Conservation (phyloP, 2,113 vertebrate genomes). For the Nycticebus coucang region DNA sequence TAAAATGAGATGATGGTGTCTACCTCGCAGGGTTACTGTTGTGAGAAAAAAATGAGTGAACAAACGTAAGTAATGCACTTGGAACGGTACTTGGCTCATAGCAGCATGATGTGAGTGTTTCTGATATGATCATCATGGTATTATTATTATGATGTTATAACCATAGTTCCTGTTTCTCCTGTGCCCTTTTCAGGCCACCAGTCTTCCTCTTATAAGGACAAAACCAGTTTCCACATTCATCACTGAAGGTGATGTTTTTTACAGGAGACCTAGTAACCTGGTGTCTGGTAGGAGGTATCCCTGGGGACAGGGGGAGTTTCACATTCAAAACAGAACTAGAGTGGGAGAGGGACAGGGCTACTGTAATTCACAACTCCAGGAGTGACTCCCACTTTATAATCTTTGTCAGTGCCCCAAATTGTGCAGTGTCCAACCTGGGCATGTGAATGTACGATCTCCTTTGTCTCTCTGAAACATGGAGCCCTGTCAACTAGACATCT, state of each 20-base stretch:
- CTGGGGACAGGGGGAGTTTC: no score
- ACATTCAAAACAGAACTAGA: not conserved
- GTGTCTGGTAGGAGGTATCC: no score
- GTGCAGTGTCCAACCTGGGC: not conserved
- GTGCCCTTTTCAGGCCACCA: not conserved
- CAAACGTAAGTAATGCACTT: not conserved
- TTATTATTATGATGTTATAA: not conserved
- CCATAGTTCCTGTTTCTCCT: not conserved
- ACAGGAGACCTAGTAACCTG: no score
- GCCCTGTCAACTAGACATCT: not conserved
- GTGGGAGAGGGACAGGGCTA: not conserved
- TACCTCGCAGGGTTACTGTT: not conserved
- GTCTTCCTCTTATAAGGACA: not conserved
- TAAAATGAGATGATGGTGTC: not conserved
- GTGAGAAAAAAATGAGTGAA: not conserved
- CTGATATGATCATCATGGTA: not conserved
- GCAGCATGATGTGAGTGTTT: not conserved
- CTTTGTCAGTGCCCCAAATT: not conserved
- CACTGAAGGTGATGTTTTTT: not conserved
- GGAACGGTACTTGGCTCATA: not conserved
- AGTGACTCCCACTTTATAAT: not conserved
- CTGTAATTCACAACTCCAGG: not conserved
- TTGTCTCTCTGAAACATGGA: not conserved
- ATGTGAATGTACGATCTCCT: not conserved
- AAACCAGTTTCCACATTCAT: slow-evolving; percentile 2